These are phyloP conservation scores for Aurelia aurita complex sp. Pacific DNA, from an alignment of 30 jellyfish, hydroid and myxozoan genomes.

Conservation along the genomic window DNA sequence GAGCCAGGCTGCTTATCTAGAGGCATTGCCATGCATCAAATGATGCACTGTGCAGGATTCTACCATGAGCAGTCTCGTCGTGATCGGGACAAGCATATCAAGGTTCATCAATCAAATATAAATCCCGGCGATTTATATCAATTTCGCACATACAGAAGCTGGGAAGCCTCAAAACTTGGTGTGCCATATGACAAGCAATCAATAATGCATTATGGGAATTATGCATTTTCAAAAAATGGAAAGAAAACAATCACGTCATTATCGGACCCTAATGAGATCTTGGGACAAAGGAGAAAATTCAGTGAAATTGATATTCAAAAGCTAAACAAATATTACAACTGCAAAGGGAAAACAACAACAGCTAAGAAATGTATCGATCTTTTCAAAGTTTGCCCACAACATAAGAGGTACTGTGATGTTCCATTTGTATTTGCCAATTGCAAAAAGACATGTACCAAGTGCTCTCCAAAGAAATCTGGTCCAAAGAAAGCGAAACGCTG, in stretches of 20 bases:
- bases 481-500: not conserved
- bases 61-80: constrained; percentile 62
- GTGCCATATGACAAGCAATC: constrained; percentile 78
- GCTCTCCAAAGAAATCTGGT: no score
- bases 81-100: constrained; percentile 40
- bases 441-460: no score
- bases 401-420: no score
- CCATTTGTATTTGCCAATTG: no score
- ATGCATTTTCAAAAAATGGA: not conserved
- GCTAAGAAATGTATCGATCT: not conserved
- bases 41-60: constrained; percentile 84
- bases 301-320: constrained; percentile 9
- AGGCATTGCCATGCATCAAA: constrained; percentile 89
- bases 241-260: no score
- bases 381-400: no score
- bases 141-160: constrained; percentile 76
- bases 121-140: constrained; percentile 56
- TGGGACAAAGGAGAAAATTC: no score
- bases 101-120: constrained; percentile 16
- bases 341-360: not conserved
- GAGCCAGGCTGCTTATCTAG: constrained; percentile 62
- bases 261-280: no score
- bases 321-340: constrained; percentile 4
- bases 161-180: constrained; percentile 82
- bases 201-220: constrained; percentile 95